Conservation (phyloP, 2,113 vertebrate genomes). For the Eulemur macaco region DNA sequence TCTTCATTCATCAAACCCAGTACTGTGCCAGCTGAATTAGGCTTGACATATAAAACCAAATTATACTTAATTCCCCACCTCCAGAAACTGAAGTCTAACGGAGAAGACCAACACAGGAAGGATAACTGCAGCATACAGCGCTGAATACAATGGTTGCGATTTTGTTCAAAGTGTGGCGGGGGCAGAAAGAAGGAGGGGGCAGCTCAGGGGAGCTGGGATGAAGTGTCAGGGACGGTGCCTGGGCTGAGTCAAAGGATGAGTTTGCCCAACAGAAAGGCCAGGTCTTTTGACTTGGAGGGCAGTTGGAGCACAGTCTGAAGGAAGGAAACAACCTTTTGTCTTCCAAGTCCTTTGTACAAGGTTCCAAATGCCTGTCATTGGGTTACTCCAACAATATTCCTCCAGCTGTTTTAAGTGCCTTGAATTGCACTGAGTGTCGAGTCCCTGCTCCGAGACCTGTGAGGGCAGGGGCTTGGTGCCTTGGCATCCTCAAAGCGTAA, state of each 20-base stretch:
- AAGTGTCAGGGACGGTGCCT: not conserved
- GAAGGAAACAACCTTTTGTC: not conserved
- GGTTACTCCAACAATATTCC: not conserved
- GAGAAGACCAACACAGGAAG: not conserved
- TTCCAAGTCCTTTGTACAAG: not conserved
- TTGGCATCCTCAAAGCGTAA: not conserved
- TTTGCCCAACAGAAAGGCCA: not conserved
- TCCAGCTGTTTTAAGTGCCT: not conserved
- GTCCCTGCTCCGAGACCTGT: not conserved
- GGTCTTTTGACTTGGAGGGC: not conserved
- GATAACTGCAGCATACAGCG: accelerated
- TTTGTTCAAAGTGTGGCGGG: not conserved
- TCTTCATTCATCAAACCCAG: not conserved
- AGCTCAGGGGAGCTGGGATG: not conserved
- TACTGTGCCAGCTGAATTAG: not conserved
- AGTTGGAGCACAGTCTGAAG: not conserved
- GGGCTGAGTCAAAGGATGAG: not conserved
- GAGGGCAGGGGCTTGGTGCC: not conserved
- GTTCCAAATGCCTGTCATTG: not conserved
- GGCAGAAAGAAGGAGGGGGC: not conserved
- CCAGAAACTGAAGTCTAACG: not conserved
- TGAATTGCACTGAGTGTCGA: not conserved
- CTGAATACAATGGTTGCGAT: not conserved
- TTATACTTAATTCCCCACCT: not conserved
- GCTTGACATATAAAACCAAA: not conserved